phyloP scores from a whole-genome alignment of 2,113 vertebrate species.

The Ceratotherium simum region DNA sequence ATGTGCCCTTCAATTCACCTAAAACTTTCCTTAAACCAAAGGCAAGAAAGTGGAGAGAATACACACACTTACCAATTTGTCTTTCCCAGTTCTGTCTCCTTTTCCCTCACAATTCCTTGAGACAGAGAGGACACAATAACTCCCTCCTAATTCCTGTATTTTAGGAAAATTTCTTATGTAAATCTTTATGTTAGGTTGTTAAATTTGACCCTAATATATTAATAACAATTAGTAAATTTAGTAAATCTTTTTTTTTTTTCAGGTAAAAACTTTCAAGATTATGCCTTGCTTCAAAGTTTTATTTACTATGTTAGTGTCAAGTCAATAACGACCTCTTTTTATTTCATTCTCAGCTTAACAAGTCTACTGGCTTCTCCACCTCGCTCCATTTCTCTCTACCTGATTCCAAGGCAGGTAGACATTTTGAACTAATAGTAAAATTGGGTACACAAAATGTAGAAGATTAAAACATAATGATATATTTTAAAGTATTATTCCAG shows the following conservation, averaged over 20 bases:
- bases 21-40: background rate
- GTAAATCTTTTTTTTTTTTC: background rate
- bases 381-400: background rate
- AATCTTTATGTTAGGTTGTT: background rate
- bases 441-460: background rate
- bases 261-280: background rate
- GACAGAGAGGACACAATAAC: background rate
- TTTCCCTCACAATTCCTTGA: background rate
- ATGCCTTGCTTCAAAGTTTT: background rate
- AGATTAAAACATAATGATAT: background rate
- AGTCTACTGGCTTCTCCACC: background rate
- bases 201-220: background rate
- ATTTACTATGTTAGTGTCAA: background rate
- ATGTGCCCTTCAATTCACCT: background rate
- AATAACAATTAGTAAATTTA: background rate
- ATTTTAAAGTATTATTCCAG: background rate
- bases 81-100: background rate
- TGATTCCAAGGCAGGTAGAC: background rate
- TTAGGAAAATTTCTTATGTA: background rate
- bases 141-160: background rate
- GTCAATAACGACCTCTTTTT: background rate
- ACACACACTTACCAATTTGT: background rate
- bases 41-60: background rate
- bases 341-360: background rate
- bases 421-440: background rate